phyloP scores from a whole-genome alignment of 2,888 invertebrate species.

The Reticulitermes lucifugus region DNA sequence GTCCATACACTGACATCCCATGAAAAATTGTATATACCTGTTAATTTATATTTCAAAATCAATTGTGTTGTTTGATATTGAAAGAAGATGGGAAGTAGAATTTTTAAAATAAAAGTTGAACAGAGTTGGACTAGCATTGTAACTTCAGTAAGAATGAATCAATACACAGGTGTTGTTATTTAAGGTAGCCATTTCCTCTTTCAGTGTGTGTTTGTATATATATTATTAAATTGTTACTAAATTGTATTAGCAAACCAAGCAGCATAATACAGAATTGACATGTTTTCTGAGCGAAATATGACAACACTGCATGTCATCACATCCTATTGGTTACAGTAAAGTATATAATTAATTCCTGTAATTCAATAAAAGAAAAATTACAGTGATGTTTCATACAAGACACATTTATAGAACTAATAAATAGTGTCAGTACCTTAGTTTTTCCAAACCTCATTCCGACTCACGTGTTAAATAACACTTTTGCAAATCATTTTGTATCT shows the following conservation, averaged over 20 bases:
- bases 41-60: constrained; percentile 8
- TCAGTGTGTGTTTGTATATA: constrained; percentile 21
- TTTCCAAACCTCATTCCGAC: not conserved
- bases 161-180: constrained; percentile 16
- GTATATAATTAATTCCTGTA: too few species aligned
- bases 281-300: not conserved
- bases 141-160: not conserved
- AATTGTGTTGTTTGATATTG: constrained; percentile 20
- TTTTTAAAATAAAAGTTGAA: constrained; percentile 24
- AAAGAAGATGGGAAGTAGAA: constrained; percentile 14
- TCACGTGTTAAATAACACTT: not conserved
- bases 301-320: not conserved
- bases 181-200: constrained; percentile 11
- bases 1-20: not conserved
- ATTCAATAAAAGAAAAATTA: too few species aligned
- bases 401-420: not conserved
- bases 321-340: not conserved
- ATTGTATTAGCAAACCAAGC: constrained; percentile 4
- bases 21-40: not conserved
- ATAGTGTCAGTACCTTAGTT: not conserved
- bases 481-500: not conserved
- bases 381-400: not conserved
- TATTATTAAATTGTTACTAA: not conserved
- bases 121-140: not conserved
- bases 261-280: not conserved